Evolutionary conservation across 1,140 invertebrate genomes (phyloP).

Genomic region (Hypsibius dujardini): DNA sequence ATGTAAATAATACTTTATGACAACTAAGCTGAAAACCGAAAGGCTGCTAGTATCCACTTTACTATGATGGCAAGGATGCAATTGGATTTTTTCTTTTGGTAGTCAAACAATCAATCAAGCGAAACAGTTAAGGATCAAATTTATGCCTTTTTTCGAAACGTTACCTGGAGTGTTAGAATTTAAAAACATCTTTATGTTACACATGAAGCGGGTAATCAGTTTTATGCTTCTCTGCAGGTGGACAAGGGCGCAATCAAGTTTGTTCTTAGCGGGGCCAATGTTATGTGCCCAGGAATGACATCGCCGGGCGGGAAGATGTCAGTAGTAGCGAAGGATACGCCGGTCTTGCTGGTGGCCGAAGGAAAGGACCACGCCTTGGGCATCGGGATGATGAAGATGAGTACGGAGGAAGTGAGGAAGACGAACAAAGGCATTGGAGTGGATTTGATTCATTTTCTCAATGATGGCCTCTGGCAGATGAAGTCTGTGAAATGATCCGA

Average conservation of each 20-base stretch:
- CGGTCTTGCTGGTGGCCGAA: constrained; percentile 91
- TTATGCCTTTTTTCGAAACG: too few species aligned
- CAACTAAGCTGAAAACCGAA: too few species aligned
- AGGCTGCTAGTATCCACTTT: too few species aligned
- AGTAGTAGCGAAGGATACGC: constrained; percentile 58
- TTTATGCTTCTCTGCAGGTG: too few species aligned
- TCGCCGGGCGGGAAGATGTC: constrained; percentile 88
- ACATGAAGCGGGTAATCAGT: too few species aligned
- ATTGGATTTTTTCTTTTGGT: too few species aligned
- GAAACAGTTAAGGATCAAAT: too few species aligned
- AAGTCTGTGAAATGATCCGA: constrained; percentile 63
- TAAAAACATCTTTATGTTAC: too few species aligned
- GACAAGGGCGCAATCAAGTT: constrained; percentile 97
- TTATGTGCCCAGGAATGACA: constrained; percentile 97
- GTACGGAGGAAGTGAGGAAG: constrained; percentile 81
- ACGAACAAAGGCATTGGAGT: constrained; percentile 94
- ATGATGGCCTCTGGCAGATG: constrained; percentile 98
- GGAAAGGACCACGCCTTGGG: constrained; percentile 88
- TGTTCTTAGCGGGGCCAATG: constrained; percentile 96
- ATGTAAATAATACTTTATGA: too few species aligned
- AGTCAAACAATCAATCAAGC: too few species aligned
- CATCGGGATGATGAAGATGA: constrained; percentile 71
- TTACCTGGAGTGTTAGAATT: too few species aligned
- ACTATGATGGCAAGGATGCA: too few species aligned
- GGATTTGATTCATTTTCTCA: constrained; percentile 95